Evolutionary conservation across 2,888 invertebrate species (phyloP), one percentile per base, ranked within the genome.

Genomic region (Spicauda simplicius): DNA sequence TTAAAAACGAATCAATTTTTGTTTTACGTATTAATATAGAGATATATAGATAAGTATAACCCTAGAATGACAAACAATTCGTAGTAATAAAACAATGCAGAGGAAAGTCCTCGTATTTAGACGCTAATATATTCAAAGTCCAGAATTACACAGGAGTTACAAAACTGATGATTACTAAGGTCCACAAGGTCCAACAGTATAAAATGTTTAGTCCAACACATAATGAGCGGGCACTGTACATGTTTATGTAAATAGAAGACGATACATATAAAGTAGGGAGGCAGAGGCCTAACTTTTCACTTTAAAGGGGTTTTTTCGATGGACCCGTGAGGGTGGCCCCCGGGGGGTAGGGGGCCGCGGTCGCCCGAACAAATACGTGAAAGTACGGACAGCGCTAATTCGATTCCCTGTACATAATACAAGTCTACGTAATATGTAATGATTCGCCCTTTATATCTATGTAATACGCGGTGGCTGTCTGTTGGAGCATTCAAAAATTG

Each of bases 251-350:
- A 74, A 74, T 73, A 74, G 70, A 64, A 70, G 69, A 72, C 70
- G 70, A 74, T 66, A 66, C 65, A 66, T 66, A 66, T 66, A 66
- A 66, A 66, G 65, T 54, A 66, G 75, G 75, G 75, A 69, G 73
- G 75, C 73, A 74, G 77, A 78, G 78, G 78, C 75, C 82, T 79
- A 86, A 86, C 85, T 86, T 86, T 85, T 83, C 82, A 84, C 84
- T 86, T 78, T 82, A 83, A 87, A 85, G 76, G 84, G 87, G 85
- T 85, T 87, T 87, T 87, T 87, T 83, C 82, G 82, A 81, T 78
- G 84, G 76, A 71, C 73, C 74, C 66, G 33, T 11, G 50, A 18
- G 58, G 57, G 67, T 16, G 64, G 60, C 62, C 69, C 73, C 71
- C 71, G 56, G 65, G 72, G 69, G 55, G 25, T 55, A 71, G 72